Base-by-base conservation (phyloP, 2,888 invertebrate species). In the Bhutanitis thaidina region DNA sequence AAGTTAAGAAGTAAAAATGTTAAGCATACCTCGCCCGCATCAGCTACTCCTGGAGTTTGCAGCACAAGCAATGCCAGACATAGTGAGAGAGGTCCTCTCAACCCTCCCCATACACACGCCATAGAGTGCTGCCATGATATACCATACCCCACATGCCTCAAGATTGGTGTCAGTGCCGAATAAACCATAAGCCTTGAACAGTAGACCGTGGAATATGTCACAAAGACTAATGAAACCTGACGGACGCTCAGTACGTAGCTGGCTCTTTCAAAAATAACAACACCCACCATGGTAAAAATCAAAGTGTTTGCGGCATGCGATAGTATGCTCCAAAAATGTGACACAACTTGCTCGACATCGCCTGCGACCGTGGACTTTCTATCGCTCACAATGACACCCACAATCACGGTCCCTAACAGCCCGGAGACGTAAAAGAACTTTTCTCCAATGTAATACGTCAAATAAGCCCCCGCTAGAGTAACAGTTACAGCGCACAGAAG, bases 61-160 rank as follows among this genome's bases (percentile, higher is more conserved):
- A 88, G 71, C 9, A 92, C 90, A 35, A 91, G 85, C 12, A 93
- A 71, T 0, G 92, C 91, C 36, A 93, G 71, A 44, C 91, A 91
- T 12, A 93, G 71, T 0, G 91, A 91, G 7, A 93, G 77, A 0
- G 92, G 91, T 0, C 93, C 93, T 16, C 92, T 71, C 0, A 93
- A 69, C 0, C 92, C 93, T 13, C 92, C 91, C 92, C 93, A 93
- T 2, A 91, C 90, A 61, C 92, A 89, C 3, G 93, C 90, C 60
- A 91, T 69, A 52, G 87, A 88, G 50, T 91, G 89, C 56, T 90
- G 85, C 91, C 92, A 92, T 0, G 87, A 77, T 69, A 93, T 78
- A 0, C 92, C 92, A 58, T 92, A 92, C 0, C 92, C 92, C 1
- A 91, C 72, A 10, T 77, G 82, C 15, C 76, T 77, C 16, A 92